Conservation (phyloP, 92 coral and sea anemone genomes). For the Pocillopora meandrina region DNA sequence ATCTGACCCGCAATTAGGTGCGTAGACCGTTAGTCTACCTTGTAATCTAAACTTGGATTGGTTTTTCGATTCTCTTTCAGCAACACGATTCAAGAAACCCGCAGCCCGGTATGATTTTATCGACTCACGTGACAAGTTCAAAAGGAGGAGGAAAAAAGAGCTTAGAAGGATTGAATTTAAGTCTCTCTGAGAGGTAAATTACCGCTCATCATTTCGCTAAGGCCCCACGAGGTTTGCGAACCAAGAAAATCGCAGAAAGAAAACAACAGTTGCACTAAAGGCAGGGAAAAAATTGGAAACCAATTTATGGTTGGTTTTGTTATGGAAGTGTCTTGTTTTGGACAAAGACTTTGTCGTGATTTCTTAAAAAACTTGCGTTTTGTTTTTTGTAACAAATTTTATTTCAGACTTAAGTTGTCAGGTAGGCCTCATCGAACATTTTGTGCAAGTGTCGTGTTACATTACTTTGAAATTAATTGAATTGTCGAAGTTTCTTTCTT, state of each 20-base stretch:
- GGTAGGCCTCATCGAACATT: no score
- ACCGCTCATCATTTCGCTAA: background rate
- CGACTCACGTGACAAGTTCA: constrained; percentile 79
- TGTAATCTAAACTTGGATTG: background rate
- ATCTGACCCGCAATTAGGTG: background rate
- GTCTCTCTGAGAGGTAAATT: constrained; percentile 78
- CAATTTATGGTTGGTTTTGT: background rate
- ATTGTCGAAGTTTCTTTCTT: no score
- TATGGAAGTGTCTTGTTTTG: no score
- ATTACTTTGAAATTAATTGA: no score
- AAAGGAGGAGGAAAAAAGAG: constrained; percentile 73
- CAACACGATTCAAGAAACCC: constrained; percentile 77
- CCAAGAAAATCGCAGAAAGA: background rate
- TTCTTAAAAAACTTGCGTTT: no score
- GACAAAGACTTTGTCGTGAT: no score
- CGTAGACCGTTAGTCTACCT: background rate
- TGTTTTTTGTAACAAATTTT: no score
- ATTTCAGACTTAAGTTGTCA: no score
- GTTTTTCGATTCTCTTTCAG: constrained; percentile 23
- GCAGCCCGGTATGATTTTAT: constrained; percentile 82
- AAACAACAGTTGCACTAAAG: background rate
- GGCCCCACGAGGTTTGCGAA: no score
- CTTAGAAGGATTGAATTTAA: constrained; percentile 76
- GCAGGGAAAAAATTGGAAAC: background rate
- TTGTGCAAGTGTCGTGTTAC: no score